phyloP scores from a whole-genome alignment of 2,888 invertebrate genomes.

The Lithophane socia region DNA sequence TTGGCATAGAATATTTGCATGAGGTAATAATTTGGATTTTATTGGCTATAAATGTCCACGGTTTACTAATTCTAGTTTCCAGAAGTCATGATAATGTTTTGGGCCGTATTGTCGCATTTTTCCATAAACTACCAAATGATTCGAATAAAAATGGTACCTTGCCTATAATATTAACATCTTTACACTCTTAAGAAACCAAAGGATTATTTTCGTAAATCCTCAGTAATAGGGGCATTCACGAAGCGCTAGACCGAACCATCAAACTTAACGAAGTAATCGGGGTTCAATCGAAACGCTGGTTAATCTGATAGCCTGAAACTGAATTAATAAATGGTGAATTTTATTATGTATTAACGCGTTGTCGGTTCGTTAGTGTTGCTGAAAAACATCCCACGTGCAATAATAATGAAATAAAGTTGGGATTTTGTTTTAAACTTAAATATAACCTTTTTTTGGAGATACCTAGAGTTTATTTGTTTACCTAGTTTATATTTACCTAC shows the following conservation, averaged over 20 bases:
- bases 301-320: conserved; percentile 58
- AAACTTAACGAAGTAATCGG: conserved; percentile 56
- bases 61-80: conserved; percentile 6
- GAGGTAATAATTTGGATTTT: conserved; percentile 22
- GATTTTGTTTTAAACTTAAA: conserved; percentile 8
- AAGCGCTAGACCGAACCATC: conserved; percentile 45
- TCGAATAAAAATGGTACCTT: neutral
- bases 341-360: conserved; percentile 59
- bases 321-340: conserved; percentile 63
- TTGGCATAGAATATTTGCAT: conserved; percentile 7
- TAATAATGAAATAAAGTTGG: conserved; percentile 6
- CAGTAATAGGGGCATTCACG: conserved; percentile 32
- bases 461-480: too few species aligned
- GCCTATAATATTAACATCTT: neutral
- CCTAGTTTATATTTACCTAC: too few species aligned
- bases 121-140: neutral
- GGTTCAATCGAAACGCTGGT: conserved; percentile 44
- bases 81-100: neutral
- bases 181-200: conserved; percentile 6
- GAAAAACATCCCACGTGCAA: conserved; percentile 34
- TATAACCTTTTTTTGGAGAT: neutral
- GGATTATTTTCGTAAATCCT: conserved; percentile 24
- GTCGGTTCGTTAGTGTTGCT: conserved; percentile 39
- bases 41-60: conserved; percentile 34
- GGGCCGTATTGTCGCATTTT: neutral